Evolutionary conservation across 2,113 vertebrate species (phyloP).

Genomic region (Microcebus ravelobensis): DNA sequence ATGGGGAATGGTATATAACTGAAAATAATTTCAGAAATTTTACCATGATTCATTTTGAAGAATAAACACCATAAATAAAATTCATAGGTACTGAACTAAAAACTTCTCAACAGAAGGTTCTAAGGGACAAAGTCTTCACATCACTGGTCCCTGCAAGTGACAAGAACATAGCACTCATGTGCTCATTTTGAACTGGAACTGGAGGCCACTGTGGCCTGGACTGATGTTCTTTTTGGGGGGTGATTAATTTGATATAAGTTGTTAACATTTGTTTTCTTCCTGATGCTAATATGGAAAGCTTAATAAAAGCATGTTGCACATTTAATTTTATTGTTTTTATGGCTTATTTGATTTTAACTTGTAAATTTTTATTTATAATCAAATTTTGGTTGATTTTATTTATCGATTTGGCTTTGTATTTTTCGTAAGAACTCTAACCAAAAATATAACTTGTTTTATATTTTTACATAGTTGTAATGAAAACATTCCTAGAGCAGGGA

Average conservation of each 20-base stretch:
- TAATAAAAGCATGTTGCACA: not conserved
- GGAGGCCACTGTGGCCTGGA: not conserved
- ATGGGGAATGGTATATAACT: not conserved
- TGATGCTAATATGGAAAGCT: not conserved
- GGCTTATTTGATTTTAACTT: not conserved
- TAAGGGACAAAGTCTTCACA: not conserved
- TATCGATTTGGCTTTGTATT: not conserved
- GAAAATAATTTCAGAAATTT: slow-evolving; percentile 30
- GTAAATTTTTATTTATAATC: not conserved
- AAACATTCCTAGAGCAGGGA: not conserved
- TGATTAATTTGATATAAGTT: not conserved
- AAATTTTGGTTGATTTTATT: not conserved
- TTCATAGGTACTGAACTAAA: not conserved
- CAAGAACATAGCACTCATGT: fast-evolving
- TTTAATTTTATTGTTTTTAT: not conserved
- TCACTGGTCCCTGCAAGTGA: not conserved
- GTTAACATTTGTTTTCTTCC: slow-evolving; percentile 6
- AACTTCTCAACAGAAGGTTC: not conserved
- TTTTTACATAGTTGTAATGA: not conserved
- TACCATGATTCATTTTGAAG: not conserved
- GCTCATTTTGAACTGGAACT: not conserved
- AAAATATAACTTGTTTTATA: slow-evolving; percentile 25
- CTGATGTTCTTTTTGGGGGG: not conserved
- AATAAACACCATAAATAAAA: not conserved
- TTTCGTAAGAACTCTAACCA: not conserved